Percentiles rank a stretch among this genome's conserved stretches.
phyloP scores from a whole-genome alignment of 2,888 invertebrate species.

The Xestia xanthographa region DNA sequence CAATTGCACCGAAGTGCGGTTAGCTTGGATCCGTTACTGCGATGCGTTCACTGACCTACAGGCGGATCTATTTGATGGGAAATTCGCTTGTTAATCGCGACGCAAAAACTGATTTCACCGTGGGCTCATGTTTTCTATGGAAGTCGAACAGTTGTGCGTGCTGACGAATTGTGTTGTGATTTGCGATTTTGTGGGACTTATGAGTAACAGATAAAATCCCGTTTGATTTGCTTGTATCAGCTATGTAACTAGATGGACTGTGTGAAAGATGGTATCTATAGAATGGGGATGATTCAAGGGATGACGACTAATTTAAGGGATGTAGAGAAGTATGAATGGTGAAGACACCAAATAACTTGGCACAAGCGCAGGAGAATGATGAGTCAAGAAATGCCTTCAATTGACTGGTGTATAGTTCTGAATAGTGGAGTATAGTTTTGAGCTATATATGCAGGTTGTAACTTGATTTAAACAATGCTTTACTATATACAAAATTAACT shows the following conservation, averaged over 20 bases:
- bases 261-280: not conserved
- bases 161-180: constrained; percentile 31
- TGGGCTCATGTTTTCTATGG: constrained; percentile 36
- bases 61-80: constrained; percentile 76
- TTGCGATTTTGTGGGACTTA: constrained; percentile 1
- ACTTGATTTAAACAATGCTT: not conserved
- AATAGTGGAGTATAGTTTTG: no score
- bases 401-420: no score
- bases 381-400: not conserved
- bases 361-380: not conserved
- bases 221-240: not conserved
- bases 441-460: not conserved
- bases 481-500: not conserved
- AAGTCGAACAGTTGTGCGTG: constrained; percentile 23
- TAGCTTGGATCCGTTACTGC: constrained; percentile 65
- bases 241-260: not conserved
- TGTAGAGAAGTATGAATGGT: not conserved
- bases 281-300: not conserved
- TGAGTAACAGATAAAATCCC: constrained; percentile 12
- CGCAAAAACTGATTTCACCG: constrained; percentile 68
- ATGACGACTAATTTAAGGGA: not conserved
- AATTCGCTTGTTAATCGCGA: constrained; percentile 72
- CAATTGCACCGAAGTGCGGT: constrained; percentile 61
- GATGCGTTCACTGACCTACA: constrained; percentile 77
- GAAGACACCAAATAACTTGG: not conserved